Conservation (phyloP, 2,888 invertebrate genomes). For the Crematogaster levior region DNA sequence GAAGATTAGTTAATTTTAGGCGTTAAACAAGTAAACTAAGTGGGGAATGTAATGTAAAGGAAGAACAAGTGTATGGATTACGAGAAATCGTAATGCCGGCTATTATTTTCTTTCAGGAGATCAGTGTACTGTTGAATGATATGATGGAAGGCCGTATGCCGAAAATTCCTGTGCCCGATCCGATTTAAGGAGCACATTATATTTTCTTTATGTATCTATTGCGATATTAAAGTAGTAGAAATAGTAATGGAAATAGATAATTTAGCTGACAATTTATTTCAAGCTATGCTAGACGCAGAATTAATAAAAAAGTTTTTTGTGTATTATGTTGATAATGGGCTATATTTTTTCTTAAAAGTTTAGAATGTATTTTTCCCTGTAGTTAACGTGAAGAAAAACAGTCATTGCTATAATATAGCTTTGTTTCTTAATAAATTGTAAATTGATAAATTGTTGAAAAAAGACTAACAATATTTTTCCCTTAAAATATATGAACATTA, state of each 20-base stretch:
- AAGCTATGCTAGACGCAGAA: neutral
- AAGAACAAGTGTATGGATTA: no score
- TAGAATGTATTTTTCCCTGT: neutral
- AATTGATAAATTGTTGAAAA: slow-evolving; percentile 33
- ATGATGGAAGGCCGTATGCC: slow-evolving; percentile 82
- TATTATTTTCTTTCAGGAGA: slow-evolving; percentile 77
- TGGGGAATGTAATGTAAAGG: no score
- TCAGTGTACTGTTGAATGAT: slow-evolving; percentile 80
- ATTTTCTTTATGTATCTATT: neutral
- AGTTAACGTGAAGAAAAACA: neutral
- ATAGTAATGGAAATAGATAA: neutral
- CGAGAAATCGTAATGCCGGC: no score
- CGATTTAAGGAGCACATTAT: slow-evolving; percentile 71
- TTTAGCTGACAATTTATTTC: neutral
- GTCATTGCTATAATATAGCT: no score
- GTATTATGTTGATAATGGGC: neutral
- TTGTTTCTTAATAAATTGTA: neutral
- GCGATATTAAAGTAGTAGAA: neutral
- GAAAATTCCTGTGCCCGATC: slow-evolving; percentile 82
- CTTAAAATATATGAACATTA: no score
- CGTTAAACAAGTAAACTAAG: neutral
- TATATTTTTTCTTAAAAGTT: neutral
- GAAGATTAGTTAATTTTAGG: neutral
- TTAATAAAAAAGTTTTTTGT: neutral
- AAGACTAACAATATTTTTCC: neutral